Evolutionary conservation across 1,140 invertebrate species (phyloP).

Genomic region (Papilio polytes): DNA sequence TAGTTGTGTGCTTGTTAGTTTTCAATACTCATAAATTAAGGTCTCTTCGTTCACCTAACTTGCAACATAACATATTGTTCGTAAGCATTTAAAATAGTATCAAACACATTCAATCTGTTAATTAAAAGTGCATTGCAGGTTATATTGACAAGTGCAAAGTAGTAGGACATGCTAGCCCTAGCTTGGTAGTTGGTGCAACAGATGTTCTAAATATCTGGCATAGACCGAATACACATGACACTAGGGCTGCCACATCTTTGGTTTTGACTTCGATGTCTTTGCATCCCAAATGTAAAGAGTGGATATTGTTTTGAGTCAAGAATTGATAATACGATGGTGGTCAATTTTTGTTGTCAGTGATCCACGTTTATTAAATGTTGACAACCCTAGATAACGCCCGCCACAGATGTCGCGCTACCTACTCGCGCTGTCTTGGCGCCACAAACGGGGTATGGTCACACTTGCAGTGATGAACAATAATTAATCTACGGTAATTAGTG

Average conservation of each 20-base stretch:
- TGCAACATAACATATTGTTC: neutral
- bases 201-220: slow-evolving; percentile 20
- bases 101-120: neutral
- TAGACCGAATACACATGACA: neutral
- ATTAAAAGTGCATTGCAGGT: neutral
- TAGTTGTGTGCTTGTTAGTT: no score
- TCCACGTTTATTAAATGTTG: neutral
- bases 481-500: neutral
- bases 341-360: no score
- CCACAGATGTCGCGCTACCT: slow-evolving; percentile 60
- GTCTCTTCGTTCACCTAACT: neutral
- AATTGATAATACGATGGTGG: no score
- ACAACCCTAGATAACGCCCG: slow-evolving; percentile 27
- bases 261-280: neutral
- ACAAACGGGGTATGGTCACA: slow-evolving; percentile 27
- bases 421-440: slow-evolving; percentile 46
- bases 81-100: neutral
- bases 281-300: neutral
- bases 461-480: slow-evolving; percentile 31
- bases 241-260: neutral
- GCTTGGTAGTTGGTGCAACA: neutral
- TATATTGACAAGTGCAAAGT: slow-evolving; percentile 1
- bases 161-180: neutral
- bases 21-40: no score
- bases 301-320: no score